Conservation (phyloP, 2,797 vertebrate species). For the Diplodus sargus region DNA sequence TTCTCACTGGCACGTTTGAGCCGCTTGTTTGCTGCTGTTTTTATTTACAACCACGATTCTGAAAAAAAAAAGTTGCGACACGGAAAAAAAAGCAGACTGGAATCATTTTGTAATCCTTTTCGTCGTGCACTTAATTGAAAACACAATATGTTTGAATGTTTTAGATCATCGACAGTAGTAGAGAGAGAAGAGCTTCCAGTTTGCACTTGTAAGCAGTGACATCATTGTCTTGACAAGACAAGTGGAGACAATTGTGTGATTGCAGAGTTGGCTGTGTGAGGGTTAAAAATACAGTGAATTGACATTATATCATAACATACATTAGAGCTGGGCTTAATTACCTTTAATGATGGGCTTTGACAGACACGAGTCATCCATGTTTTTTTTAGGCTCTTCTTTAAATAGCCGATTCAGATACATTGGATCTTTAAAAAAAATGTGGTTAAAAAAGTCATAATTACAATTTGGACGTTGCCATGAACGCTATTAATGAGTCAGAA, state of each 20-base stretch:
- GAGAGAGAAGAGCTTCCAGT: too few relatives aligned
- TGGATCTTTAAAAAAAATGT: neutral
- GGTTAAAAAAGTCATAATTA: neutral
- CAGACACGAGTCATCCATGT: neutral
- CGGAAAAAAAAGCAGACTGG: too few relatives aligned
- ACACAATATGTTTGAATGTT: too few relatives aligned
- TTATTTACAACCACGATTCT: constrained; percentile 4
- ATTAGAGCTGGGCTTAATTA: constrained; percentile 4
- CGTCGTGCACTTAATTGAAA: too few relatives aligned
- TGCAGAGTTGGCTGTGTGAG: neutral
- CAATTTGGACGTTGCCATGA: neutral
- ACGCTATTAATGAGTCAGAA: too few relatives aligned
- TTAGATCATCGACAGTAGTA: too few relatives aligned
- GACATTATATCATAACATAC: neutral
- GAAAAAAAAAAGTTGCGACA: too few relatives aligned
- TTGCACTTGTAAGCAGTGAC: too few relatives aligned
- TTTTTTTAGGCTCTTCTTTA: neutral
- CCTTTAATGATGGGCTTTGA: neutral
- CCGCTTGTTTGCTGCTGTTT: constrained; percentile 19
- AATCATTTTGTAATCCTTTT: too few relatives aligned
- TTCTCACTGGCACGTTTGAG: constrained; percentile 36
- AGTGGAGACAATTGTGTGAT: too few relatives aligned
- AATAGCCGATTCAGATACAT: neutral
- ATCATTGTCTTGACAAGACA: too few relatives aligned
- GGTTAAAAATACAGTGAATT: neutral